These are phyloP conservation scores for Drosophila kanekoi DNA, from an alignment of 2,888 invertebrate genomes.

Conservation along the genomic window DNA sequence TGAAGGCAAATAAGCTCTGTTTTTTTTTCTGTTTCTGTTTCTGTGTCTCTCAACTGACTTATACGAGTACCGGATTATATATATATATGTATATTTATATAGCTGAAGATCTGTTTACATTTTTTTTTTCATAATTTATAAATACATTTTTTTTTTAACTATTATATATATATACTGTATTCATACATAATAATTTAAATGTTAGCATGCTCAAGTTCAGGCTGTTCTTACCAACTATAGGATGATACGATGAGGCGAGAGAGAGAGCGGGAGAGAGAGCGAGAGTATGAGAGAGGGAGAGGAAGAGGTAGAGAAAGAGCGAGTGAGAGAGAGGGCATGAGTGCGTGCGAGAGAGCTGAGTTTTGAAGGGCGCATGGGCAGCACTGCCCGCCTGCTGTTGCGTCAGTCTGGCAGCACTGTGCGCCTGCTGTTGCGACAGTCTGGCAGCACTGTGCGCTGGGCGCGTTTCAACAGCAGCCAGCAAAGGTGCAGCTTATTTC, in stretches of 20 bases:
- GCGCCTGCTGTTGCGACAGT: background rate
- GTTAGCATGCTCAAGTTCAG: conserved; percentile 63
- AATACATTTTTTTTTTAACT: conserved; percentile 62
- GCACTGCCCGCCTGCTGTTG: background rate
- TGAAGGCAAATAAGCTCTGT: conserved; percentile 67
- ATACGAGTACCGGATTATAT: conserved; percentile 43
- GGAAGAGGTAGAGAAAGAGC: background rate
- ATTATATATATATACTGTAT: conserved; percentile 24
- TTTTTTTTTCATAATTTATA: conserved; percentile 77
- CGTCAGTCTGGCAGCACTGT: conserved; percentile 25
- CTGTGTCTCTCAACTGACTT: conserved; percentile 70
- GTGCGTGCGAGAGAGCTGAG: background rate
- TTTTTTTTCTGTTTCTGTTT: conserved; percentile 64
- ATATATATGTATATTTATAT: conserved; percentile 56
- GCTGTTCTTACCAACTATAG: conserved; percentile 63
- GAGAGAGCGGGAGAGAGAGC: background rate
- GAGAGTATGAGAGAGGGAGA: background rate
- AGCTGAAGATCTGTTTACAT: conserved; percentile 69
- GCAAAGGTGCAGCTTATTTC: conserved; percentile 37
- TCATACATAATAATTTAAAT: conserved; percentile 27
- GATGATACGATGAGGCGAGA: conserved; percentile 20
- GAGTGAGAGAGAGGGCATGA: background rate
- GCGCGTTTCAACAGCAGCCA: conserved; percentile 6
- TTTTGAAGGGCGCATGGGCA: conserved; percentile 13
- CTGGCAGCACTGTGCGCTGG: conserved; percentile 23